Percentiles rank a stretch among this genome's conserved stretches.
Evolutionary conservation across 2,113 vertebrate species (phyloP).

Genomic region (Leucoraja erinaceus): DNA sequence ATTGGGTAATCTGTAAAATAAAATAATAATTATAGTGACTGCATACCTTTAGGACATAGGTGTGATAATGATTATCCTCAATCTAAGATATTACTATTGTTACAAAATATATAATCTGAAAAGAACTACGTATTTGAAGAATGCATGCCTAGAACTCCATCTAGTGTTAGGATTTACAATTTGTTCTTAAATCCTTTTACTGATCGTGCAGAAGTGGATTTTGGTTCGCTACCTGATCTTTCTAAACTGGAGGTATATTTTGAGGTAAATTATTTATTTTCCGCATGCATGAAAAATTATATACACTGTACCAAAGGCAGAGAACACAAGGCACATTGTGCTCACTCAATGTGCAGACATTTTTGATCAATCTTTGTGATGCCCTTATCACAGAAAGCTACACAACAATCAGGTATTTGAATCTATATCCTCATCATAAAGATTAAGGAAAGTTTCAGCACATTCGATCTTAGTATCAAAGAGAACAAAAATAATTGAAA

Average conservation of each 20-base stretch:
- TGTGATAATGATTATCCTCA: not conserved
- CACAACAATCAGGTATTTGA: not conserved
- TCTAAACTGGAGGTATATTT: not conserved
- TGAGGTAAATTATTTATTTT: not conserved
- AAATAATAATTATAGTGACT: not conserved
- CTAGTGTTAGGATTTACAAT: conserved; percentile 17
- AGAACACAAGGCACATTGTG: not conserved
- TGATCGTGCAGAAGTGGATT: no score
- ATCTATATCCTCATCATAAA: not conserved
- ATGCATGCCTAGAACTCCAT: not conserved
- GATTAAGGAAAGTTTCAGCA: no score
- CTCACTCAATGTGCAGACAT: not conserved
- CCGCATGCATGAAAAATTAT: not conserved
- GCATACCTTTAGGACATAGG: not conserved
- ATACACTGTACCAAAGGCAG: not conserved
- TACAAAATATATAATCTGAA: not conserved
- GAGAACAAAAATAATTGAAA: not conserved
- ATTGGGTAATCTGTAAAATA: not conserved
- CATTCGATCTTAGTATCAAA: not conserved
- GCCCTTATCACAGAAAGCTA: not conserved
- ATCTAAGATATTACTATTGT: not conserved
- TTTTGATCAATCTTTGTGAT: not conserved
- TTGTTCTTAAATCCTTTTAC: not conserved
- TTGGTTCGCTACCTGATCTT: not conserved
- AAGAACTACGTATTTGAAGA: not conserved